Evolutionary conservation across 2,113 vertebrate genomes (phyloP), one percentile per base, ranked within the genome.

Genomic region (Nerophis lumbriciformis): DNA sequence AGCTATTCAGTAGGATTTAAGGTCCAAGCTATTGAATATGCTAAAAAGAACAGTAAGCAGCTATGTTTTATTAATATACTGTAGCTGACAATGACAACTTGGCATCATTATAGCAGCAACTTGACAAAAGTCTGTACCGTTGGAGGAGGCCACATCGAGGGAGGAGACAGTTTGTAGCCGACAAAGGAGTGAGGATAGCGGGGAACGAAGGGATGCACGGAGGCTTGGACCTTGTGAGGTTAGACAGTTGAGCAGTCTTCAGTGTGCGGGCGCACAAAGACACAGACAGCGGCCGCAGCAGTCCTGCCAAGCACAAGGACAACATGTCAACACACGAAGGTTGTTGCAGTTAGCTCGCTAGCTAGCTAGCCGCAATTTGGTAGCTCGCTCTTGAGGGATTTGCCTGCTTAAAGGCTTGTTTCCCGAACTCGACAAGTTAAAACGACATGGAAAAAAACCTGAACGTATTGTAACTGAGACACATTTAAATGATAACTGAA

Each of bases 201-300:
- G 73, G 73, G 58, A 59, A 15, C 11, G 68, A 9, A 5, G 62
- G 28, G 52, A 50, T 56, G 56, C 1, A 50, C 13, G 64, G 53
- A 35, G 54, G 13, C 6, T n/a, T 72, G 8, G 60, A 60, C 21
- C 63, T 76, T 56, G 61, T 47, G 16, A 85, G n/a, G 64, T 59
- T 65, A 44, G 83, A 83, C 6, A 87, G 45, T 16, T 53, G 73
- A 63, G 75, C 67, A 4, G 75, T 11, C 13, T 59, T 66, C 0
- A 67, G 47, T 11, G 85, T 64, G 37, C 64, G 76, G 28, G 72
- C 54, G 4, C 70, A 53, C 6, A 78, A 19, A 4, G 78, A 55
- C 13, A 54, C 56, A 2, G 80, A 65, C 14, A 91, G 72, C 6
- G 87, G 85, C 74, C 87, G 83, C 60, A 91, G 60, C 58, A 90